These are phyloP conservation scores for Copidosoma floridanum DNA, from an alignment of 1,140 invertebrate species.

Conservation along the genomic window DNA sequence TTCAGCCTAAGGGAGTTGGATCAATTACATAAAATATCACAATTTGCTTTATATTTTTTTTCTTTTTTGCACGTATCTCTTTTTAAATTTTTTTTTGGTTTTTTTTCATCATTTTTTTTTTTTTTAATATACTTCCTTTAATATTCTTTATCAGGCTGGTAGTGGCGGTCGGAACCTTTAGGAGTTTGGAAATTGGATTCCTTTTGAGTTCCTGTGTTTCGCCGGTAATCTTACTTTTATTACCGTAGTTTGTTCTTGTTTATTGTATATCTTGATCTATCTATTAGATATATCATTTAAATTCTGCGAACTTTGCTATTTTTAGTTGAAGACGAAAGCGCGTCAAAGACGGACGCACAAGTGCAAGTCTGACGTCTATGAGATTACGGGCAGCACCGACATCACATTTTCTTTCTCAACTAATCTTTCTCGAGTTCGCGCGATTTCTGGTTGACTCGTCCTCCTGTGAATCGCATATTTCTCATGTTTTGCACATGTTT, in stretches of 20 bases:
- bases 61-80: background rate
- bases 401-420: background rate
- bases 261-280: constrained; percentile 16
- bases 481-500: too few species aligned
- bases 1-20: constrained; percentile 38
- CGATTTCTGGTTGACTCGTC: too few species aligned
- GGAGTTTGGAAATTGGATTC: too few species aligned
- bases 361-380: too few species aligned
- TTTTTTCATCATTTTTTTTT: constrained; percentile 20
- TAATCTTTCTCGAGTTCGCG: constrained; percentile 5
- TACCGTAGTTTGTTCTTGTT: too few species aligned
- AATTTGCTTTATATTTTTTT: constrained; percentile 41
- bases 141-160: too few species aligned
- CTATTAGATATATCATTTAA: constrained; percentile 17
- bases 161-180: too few species aligned
- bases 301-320: constrained; percentile 22
- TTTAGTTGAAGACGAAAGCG: constrained; percentile 7
- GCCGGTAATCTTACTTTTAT: too few species aligned
- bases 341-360: constrained; percentile 8
- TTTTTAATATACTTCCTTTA: constrained; percentile 12
- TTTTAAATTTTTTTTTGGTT: constrained; percentile 16
- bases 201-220: too few species aligned
- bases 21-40: constrained; percentile 51
- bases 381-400: constrained; percentile 3
- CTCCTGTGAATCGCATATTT: too few species aligned